phyloP scores from a whole-genome alignment of 2,888 invertebrate species.

The Epinotia bilunana region DNA sequence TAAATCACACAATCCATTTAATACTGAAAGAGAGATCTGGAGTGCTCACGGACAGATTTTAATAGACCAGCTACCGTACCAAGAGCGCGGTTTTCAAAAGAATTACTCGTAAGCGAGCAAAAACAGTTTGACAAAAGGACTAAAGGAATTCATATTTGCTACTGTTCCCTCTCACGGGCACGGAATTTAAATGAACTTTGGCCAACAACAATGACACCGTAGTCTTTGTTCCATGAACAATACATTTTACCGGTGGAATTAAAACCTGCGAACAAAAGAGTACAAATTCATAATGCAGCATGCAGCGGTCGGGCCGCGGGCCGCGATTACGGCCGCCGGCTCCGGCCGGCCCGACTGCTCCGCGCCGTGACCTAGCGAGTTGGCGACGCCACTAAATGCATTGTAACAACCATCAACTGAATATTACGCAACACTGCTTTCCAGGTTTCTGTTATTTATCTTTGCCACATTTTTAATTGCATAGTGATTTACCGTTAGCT shows the following conservation, averaged over 20 bases:
- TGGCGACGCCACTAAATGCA: constrained; percentile 31
- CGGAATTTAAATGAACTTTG: constrained; percentile 84
- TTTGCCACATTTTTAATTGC: neutral
- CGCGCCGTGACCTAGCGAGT: constrained; percentile 45
- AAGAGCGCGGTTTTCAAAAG: constrained; percentile 62
- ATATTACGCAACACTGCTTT: constrained; percentile 8
- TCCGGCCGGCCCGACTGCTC: constrained; percentile 15
- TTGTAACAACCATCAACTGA: constrained; percentile 16
- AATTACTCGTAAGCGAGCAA: constrained; percentile 74
- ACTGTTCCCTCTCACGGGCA: constrained; percentile 80
- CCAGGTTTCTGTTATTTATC: neutral
- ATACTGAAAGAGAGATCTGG: constrained; percentile 14
- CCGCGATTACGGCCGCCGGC: constrained; percentile 28
- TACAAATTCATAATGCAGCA: constrained; percentile 81
- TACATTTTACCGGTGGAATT: constrained; percentile 83
- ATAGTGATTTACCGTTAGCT: neutral
- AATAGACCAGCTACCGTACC: constrained; percentile 34
- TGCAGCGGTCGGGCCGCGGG: constrained; percentile 58
- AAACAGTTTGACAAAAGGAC: constrained; percentile 79
- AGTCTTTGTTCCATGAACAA: constrained; percentile 82
- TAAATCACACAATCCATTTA: constrained; percentile 33
- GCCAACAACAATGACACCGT: constrained; percentile 82
- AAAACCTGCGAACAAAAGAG: constrained; percentile 81
- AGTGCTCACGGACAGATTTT: constrained; percentile 41
- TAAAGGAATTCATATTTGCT: constrained; percentile 83